Percentiles rank a stretch among this genome's conserved stretches.
Evolutionary conservation across 2,888 invertebrate genomes (phyloP).

Genomic region (Acrobasis consociella): DNA sequence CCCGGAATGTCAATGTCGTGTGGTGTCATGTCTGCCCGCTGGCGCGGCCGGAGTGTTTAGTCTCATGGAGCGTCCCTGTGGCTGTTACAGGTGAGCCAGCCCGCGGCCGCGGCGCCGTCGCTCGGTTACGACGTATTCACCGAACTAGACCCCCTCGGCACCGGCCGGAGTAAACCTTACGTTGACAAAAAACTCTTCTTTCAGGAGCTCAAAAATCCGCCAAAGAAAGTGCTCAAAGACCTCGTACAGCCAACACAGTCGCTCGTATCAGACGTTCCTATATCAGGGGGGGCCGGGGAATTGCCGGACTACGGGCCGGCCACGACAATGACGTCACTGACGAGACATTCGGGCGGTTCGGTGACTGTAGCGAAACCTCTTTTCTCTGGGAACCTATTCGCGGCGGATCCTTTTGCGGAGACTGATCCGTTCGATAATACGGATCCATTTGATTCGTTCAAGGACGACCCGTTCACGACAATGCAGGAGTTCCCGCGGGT

Average conservation of each 20-base stretch:
- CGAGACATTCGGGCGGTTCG: slow-evolving; percentile 75
- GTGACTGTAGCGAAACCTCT: slow-evolving; percentile 70
- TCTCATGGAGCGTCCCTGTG: slow-evolving; percentile 62
- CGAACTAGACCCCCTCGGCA: slow-evolving; percentile 96
- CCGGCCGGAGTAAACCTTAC: slow-evolving; percentile 95
- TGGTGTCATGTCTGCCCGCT: slow-evolving; percentile 33
- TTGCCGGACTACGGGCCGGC: slow-evolving; percentile 63
- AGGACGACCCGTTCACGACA: slow-evolving; percentile 84
- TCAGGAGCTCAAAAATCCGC: slow-evolving; percentile 97
- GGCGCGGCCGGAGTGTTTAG: slow-evolving; percentile 39
- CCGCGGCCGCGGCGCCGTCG: slow-evolving; percentile 62
- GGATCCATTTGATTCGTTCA: slow-evolving; percentile 85
- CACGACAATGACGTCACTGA: slow-evolving; percentile 75
- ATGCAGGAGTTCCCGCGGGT: slow-evolving; percentile 66
- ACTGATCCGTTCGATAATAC: slow-evolving; percentile 88
- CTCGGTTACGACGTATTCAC: slow-evolving; percentile 92
- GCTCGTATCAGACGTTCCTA: slow-evolving; percentile 59
- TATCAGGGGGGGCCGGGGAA: slow-evolving; percentile 57
- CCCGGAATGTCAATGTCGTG: not conserved
- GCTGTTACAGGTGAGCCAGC: slow-evolving; percentile 71
- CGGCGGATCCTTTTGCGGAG: slow-evolving; percentile 85
- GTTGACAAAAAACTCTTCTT: slow-evolving; percentile 98
- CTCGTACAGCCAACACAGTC: slow-evolving; percentile 81
- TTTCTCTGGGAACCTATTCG: slow-evolving; percentile 66
- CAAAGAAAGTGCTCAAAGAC: slow-evolving; percentile 95